Evolutionary conservation across 2,888 invertebrate genomes (phyloP).

Genomic region (Diploptera punctata): DNA sequence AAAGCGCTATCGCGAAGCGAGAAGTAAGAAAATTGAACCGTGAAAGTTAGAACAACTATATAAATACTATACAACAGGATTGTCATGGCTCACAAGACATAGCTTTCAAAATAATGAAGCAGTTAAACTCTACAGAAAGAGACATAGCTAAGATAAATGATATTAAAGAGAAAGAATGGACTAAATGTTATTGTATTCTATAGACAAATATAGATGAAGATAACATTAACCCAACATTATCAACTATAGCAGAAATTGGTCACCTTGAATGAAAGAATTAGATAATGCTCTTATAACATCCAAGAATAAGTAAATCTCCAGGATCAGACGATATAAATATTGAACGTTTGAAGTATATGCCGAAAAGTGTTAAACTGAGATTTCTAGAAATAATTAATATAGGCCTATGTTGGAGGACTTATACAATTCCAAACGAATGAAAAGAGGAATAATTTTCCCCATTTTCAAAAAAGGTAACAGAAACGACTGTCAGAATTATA

Average conservation of each 20-base stretch:
- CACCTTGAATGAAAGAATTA: neutral
- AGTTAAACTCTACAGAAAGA: neutral
- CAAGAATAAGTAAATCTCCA: neutral
- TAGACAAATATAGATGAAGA: neutral
- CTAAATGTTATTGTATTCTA: neutral
- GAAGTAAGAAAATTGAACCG: slow-evolving; percentile 2
- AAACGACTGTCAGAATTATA: neutral
- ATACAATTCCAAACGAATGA: slow-evolving; percentile 5
- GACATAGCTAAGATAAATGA: neutral
- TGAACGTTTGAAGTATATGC: neutral
- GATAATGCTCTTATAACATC: slow-evolving; percentile 6
- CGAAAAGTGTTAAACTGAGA: neutral
- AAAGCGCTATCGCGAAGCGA: neutral
- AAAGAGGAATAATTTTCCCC: neutral
- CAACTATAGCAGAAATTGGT: neutral
- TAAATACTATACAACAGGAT: slow-evolving; percentile 4
- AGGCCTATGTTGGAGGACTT: slow-evolving; percentile 19
- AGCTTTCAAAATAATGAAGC: slow-evolving; percentile 6
- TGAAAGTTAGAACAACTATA: neutral
- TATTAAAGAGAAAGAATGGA: neutral
- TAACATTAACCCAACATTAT: neutral
- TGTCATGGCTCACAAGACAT: neutral
- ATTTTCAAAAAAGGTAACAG: neutral
- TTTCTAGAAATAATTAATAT: neutral
- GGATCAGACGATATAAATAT: neutral